Base-by-base conservation (phyloP, 2,113 vertebrate species). In the Pseudois nayaur region DNA sequence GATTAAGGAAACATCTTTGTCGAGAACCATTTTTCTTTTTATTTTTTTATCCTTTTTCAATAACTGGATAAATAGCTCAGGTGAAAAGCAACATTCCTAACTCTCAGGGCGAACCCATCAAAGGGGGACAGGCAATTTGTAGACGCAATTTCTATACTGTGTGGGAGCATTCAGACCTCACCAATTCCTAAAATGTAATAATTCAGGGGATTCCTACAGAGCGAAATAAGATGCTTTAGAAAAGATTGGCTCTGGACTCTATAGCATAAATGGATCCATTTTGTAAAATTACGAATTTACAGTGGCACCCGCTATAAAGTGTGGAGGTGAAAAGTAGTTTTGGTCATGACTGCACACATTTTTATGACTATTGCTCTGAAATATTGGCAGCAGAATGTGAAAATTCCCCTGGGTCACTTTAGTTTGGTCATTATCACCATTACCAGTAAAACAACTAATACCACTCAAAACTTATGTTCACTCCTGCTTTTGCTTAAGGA, bases 341-440 rank as follows among this genome's bases (percentile, higher is more conserved):
- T 3, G 23, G 48, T 55, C 45, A 19, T 4, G 14, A 3, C 14
- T 3, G 25, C 8, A 1, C 36, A 40, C 31, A 43, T 33, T 50
- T 64, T 85, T 57, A 16, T 27, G 79, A 40, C 7, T 12, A 14
- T 2, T 2, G 25, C 27, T 1, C 6, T 76, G 3, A 11, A 8
- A 6, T 21, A 3, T n/a, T 48, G 27, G 25, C 15, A 33, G 14
- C 10, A 14, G 48, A 88, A 43, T 4, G 10, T 2, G 8, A 14
- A 15, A 16, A 17, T 79, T 43, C 29, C 11, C 23, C 57, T 79
- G 6, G 9, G 25, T 13, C 8, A 1, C 11, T 3, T 57, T 23
- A 5, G 2, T 4, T 48, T 50, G 21, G 8, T 16, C 9, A 7
- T 84, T 0, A 36, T 27, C 19, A 3, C 3, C 9, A 6, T 36